A percentile compares a stretch with the other conserved stretches of the same genome.
Evolutionary conservation across 2,888 invertebrate genomes (phyloP).

Genomic region (Ochropleura plecta): DNA sequence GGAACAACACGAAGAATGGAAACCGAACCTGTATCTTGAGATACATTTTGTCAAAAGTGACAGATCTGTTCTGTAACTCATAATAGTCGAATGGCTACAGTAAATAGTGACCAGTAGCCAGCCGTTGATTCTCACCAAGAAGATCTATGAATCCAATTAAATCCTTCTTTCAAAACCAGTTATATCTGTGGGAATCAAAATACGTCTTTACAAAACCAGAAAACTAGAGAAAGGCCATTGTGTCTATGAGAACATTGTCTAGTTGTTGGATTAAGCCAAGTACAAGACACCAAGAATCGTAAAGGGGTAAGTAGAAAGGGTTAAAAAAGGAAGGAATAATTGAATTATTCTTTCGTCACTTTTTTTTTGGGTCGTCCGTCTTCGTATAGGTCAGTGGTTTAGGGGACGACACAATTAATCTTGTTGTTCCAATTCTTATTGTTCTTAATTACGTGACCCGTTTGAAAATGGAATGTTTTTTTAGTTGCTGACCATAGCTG

Average conservation of each 20-base stretch:
- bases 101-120: conserved; percentile 54
- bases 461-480: conserved; percentile 47
- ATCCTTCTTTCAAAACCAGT: conserved; percentile 72
- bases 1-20: conserved; percentile 21
- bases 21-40: conserved; percentile 32
- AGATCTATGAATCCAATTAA: conserved; percentile 62
- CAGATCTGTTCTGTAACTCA: conserved; percentile 43
- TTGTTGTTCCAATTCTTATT: conserved; percentile 59
- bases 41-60: conserved; percentile 48
- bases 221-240: conserved; percentile 77
- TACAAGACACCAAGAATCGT: conserved; percentile 70
- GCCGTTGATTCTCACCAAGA: conserved; percentile 50
- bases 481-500: neutral
- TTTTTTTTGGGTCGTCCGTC: conserved; percentile 37
- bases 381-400: conserved; percentile 65
- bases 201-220: conserved; percentile 75
- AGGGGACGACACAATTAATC: conserved; percentile 66
- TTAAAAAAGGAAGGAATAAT: conserved; percentile 63
- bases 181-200: conserved; percentile 70
- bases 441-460: conserved; percentile 65
- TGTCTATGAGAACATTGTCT: conserved; percentile 78
- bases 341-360: conserved; percentile 53
- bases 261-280: conserved; percentile 74
- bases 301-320: conserved; percentile 69
- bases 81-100: conserved; percentile 45